phyloP scores from a whole-genome alignment of 2,113 vertebrate genomes.

The Carollia perspicillata region DNA sequence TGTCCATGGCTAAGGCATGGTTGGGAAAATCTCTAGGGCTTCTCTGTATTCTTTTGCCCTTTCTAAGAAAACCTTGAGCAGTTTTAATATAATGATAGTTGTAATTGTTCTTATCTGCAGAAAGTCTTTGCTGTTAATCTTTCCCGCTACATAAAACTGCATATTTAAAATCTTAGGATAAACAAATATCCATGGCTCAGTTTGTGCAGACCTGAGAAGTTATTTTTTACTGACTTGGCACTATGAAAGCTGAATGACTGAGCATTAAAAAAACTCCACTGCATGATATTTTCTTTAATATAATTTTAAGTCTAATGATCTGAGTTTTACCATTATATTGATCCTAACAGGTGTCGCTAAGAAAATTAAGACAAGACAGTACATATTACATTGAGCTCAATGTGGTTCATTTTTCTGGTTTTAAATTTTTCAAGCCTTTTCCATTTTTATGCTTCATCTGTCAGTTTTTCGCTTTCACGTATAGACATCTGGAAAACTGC shows the following conservation, averaged over 20 bases:
- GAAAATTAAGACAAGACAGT: conserved; percentile 41
- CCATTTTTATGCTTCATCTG: conserved; percentile 30
- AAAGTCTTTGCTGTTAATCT: neutral
- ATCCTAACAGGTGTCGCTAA: neutral
- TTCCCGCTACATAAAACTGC: neutral
- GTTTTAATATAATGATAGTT: neutral
- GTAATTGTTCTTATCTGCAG: neutral
- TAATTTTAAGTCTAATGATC: conserved; percentile 42
- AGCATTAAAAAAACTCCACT: neutral
- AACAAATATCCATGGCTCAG: conserved; percentile 11
- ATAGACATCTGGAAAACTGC: conserved; percentile 5
- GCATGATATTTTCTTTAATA: conserved; percentile 5
- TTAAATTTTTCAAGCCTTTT: neutral
- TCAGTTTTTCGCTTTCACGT: neutral
- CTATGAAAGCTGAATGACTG: conserved; percentile 33
- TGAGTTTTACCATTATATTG: conserved; percentile 23
- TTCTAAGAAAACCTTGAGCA: neutral
- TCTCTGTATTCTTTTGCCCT: neutral
- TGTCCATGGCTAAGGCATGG: neutral
- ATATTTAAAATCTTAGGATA: conserved; percentile 45
- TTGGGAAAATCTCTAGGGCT: neutral
- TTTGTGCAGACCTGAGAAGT: conserved; percentile 32
- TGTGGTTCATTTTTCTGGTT: neutral
- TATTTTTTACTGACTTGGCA: conserved; percentile 46
- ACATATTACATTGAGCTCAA: neutral